A percentile compares a stretch with the other conserved stretches of the same genome.
Evolutionary conservation across 2,797 vertebrate species (phyloP).

Genomic region (Cryptoprocta ferox): DNA sequence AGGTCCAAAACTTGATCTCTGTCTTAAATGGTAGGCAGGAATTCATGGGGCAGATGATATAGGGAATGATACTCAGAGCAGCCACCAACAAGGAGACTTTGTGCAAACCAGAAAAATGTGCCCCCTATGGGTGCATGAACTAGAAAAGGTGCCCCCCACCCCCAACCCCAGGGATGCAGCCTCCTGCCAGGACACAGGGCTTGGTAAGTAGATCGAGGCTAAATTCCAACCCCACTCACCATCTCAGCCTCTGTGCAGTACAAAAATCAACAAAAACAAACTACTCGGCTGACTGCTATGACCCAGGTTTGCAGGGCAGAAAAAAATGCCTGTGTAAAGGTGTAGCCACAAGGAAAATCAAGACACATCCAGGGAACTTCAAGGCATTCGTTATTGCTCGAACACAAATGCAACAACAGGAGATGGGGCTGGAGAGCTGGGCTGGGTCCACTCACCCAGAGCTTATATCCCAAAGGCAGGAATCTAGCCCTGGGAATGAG

Average conservation of each 20-base stretch:
- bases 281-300: background rate
- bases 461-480: background rate
- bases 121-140: background rate
- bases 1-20: background rate
- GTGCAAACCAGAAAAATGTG: background rate
- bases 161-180: background rate
- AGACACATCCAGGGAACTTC: rapidly evolving
- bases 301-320: background rate
- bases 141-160: background rate
- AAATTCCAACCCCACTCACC: background rate
- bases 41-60: background rate
- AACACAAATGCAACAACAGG: background rate
- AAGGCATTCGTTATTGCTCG: rapidly evolving
- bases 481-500: rapidly evolving
- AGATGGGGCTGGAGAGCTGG: background rate
- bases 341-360: background rate
- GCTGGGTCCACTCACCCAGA: background rate
- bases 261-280: background rate
- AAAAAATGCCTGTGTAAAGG: background rate
- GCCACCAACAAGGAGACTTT: background rate
- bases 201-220: background rate
- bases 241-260: background rate
- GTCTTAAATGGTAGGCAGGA: background rate
- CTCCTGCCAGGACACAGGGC: background rate
- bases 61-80: background rate